Percentiles rank a stretch among this genome's conserved stretches.
phyloP scores from a whole-genome alignment of 2,797 vertebrate species.

The Taenioides sp. region DNA sequence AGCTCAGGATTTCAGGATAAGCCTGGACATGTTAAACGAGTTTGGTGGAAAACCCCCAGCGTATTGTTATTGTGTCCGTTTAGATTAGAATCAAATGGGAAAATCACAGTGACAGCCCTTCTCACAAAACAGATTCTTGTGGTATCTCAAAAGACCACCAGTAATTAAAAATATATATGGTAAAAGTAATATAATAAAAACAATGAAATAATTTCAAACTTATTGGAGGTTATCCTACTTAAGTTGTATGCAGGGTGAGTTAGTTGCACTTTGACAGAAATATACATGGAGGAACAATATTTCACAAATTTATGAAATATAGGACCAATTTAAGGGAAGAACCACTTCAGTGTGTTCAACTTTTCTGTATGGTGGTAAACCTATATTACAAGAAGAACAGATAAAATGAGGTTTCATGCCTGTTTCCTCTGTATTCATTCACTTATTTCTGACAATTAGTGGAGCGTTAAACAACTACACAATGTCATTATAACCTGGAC shows the following conservation, averaged over 20 bases:
- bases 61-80: constrained; percentile 49
- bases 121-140: constrained; percentile 32
- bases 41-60: too few species aligned
- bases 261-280: background rate
- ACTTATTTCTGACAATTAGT: constrained; percentile 20
- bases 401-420: background rate
- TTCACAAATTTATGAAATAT: background rate
- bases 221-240: background rate
- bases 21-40: too few species aligned
- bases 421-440: too few species aligned
- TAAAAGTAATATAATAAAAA: background rate
- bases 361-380: background rate
- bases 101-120: constrained; percentile 38
- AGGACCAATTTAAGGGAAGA: too few species aligned
- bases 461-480: constrained; percentile 30
- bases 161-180: background rate
- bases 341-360: background rate
- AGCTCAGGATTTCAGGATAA: too few species aligned
- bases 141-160: constrained; percentile 19
- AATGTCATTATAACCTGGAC: constrained; percentile 41
- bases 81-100: constrained; percentile 35
- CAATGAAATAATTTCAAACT: too few species aligned
- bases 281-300: background rate
- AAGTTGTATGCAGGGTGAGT: background rate
- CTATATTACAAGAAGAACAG: background rate